phyloP scores from a whole-genome alignment of 2,113 vertebrate genomes.

The Hassar affinis region DNA sequence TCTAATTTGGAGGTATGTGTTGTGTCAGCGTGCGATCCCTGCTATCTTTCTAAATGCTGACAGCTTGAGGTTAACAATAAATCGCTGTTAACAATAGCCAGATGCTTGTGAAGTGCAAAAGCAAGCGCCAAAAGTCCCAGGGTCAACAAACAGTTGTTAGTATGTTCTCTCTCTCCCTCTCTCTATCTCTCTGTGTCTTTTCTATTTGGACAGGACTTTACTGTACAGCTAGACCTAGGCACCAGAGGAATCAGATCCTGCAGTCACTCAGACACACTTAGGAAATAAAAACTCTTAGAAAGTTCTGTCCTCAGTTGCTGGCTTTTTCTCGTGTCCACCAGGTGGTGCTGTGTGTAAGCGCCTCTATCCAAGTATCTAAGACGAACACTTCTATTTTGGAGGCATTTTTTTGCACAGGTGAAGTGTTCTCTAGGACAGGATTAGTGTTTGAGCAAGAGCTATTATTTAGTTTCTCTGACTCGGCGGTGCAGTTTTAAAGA shows the following conservation, averaged over 20 bases:
- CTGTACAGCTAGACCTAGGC: conserved; percentile 53
- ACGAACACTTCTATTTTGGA: conserved; percentile 6
- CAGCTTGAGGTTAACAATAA: conserved; percentile 50
- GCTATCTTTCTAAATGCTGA: conserved; percentile 35
- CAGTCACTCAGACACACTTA: background rate
- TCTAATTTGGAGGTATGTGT: conserved; percentile 28
- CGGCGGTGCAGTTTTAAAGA: conserved; percentile 34
- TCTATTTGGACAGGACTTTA: conserved; percentile 54
- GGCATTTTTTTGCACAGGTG: conserved; percentile 41
- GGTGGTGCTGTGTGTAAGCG: conserved; percentile 63
- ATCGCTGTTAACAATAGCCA: conserved; percentile 67
- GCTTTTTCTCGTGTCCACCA: conserved; percentile 59
- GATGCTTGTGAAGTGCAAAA: conserved; percentile 59
- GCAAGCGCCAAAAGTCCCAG: conserved; percentile 54
- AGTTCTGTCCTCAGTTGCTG: background rate
- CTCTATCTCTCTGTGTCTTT: conserved; percentile 30
- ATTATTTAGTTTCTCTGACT: conserved; percentile 36
- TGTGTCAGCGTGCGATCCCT: conserved; percentile 30
- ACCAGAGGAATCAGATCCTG: conserved; percentile 24
- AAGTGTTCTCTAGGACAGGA: conserved; percentile 25
- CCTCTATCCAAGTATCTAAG: background rate
- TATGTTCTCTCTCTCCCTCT: conserved; percentile 54
- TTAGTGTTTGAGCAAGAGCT: conserved; percentile 37
- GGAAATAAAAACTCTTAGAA: background rate
- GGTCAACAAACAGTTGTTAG: conserved; percentile 71